Base-by-base conservation (phyloP, 2,797 vertebrate species). In the Denticeps clupeoides region DNA sequence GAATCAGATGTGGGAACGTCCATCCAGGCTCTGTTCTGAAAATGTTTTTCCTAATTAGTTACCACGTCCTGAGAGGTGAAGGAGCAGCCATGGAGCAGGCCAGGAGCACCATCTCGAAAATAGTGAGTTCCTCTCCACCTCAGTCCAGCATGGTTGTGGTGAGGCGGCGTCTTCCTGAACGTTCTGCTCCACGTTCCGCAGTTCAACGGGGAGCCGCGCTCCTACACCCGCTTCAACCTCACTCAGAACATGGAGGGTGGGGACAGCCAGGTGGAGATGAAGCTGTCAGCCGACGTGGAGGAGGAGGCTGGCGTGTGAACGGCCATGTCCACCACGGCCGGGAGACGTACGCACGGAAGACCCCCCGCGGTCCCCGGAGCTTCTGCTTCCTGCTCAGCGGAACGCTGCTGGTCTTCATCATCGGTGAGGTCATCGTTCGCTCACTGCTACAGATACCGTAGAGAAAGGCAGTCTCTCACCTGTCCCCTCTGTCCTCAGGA, bases 231-330 rank as follows among this genome's bases (percentile, higher is more conserved):
- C 26, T 97, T 97, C 71, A 93, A 86, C 73, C 62, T 97, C 58
- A 88, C 90, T 24, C 87, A 88, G 43, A 93, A 94, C 66, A 89
- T 78, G n/a, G 93, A 96, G 18, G 90, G 91, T 0, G 91, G 93
- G 55, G 84, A 74, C 71, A 93, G 93, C 66, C 90, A 92, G 0
- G 91, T 99, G 65, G 95, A 97, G 73, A 94, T 97, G 92, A 97
- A 94, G 49, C 71, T 93, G 29, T 86, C 91, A 1, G 77, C 82
- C 0, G 88, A 93, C 29, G 62, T 82, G 42, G 82, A 82, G 1
- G 91, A 97, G 49, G 93, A 96, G 50, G 78, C 58, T 7, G 81
- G 64, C 3, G 63, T n/a, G n/a, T 78, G 42, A 75, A 69, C 4
- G 78, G 86, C 5, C 73, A 81, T 40, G 67, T 65, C 26, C 82